phyloP scores from a whole-genome alignment of 37 sponge, comb jelly and placozoan species.

The Amphimedon queenslandica region DNA sequence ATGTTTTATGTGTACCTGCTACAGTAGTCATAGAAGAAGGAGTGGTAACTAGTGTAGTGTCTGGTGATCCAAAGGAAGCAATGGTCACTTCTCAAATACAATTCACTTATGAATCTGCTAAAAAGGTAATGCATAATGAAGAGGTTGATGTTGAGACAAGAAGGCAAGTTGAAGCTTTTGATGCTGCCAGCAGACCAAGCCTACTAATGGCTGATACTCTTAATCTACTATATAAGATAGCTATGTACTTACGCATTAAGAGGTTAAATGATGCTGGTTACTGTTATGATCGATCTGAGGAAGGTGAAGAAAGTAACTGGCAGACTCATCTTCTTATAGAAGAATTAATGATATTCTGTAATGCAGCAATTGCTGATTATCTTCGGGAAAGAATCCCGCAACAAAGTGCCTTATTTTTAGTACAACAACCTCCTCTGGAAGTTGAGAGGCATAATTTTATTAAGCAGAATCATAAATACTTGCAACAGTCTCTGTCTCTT shows the following conservation, averaged over 20 bases:
- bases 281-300: constrained; percentile 7
- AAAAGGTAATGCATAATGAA: too few species aligned
- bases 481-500: neutral
- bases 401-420: too few species aligned
- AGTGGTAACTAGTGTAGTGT: neutral
- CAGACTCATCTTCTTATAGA: too few species aligned
- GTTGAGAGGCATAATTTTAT: neutral
- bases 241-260: constrained; percentile 1
- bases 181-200: neutral
- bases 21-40: constrained; percentile 3
- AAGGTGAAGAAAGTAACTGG: neutral
- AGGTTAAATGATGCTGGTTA: constrained; percentile 7
- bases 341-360: too few species aligned
- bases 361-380: too few species aligned
- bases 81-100: constrained; percentile 2
- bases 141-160: neutral
- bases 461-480: neutral
- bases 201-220: constrained; percentile 31
- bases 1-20: constrained; percentile 23
- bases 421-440: constrained; percentile 16
- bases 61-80: neutral
- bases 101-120: too few species aligned
- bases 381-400: too few species aligned
- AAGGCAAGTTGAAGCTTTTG: neutral
- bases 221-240: constrained; percentile 24